These are phyloP conservation scores for Ariopsis seemanni DNA, from an alignment of 2,113 vertebrate genomes.

Conservation along the genomic window DNA sequence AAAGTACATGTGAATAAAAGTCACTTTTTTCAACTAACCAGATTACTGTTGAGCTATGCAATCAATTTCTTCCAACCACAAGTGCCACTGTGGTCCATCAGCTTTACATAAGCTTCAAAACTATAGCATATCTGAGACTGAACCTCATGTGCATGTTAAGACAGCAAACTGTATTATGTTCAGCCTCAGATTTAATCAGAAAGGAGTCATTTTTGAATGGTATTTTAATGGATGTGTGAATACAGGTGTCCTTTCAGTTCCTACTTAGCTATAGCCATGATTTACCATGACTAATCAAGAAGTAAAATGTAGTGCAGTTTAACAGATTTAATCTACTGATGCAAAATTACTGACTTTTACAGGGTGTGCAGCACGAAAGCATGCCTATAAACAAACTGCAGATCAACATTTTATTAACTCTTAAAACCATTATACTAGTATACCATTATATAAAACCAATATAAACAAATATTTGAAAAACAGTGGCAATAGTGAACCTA, in stretches of 20 bases:
- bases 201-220: background rate
- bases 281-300: background rate
- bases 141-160: background rate
- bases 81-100: background rate
- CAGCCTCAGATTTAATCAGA: background rate
- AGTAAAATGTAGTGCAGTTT: background rate
- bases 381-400: background rate
- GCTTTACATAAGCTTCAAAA: background rate
- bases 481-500: background rate
- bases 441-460: background rate
- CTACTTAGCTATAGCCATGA: slow-evolving; percentile 3
- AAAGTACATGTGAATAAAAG: background rate
- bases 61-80: background rate
- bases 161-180: background rate
- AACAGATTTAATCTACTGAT: background rate
- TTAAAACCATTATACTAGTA: background rate
- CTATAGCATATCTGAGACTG: background rate
- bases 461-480: background rate
- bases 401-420: background rate
- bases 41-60: background rate
- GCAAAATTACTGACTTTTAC: background rate
- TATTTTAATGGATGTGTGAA: slow-evolving; percentile 1
- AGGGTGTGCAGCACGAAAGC: background rate
- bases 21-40: background rate
- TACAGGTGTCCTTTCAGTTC: slow-evolving; percentile 21